phyloP scores from a whole-genome alignment of 1,140 invertebrate genomes.

The Aphelenchoides fujianensis region DNA sequence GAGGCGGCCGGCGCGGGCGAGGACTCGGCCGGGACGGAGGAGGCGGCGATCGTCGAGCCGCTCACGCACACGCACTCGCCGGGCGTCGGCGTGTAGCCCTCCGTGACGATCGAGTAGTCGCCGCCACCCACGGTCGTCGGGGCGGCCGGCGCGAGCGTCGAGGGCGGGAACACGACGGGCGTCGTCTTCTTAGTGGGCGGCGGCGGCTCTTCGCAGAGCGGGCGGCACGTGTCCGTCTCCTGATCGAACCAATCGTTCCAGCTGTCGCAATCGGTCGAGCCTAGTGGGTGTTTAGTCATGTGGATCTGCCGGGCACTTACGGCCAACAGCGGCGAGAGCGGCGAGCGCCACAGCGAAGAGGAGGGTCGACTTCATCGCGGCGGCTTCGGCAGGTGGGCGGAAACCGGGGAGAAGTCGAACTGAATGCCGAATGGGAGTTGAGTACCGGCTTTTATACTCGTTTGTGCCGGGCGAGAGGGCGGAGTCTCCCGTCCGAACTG shows the following conservation, averaged over 20 bases:
- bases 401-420: background rate
- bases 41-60: background rate
- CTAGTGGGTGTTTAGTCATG: background rate
- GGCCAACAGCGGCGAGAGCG: background rate
- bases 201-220: background rate
- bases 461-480: no score
- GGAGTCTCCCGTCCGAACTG: no score
- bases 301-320: background rate
- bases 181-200: background rate
- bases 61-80: background rate
- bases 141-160: background rate
- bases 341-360: background rate
- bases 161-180: background rate
- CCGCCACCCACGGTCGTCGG: background rate
- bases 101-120: background rate
- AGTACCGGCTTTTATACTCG: background rate
- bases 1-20: background rate
- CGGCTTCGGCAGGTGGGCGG: background rate
- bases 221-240: background rate
- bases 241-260: slow-evolving; percentile 2
- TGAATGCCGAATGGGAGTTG: background rate
- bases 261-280: background rate
- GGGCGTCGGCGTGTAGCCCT: background rate
- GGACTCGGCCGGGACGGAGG: background rate
- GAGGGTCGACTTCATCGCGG: background rate